Percentiles rank a stretch among this genome's conserved stretches.
Conservation (phyloP, 2,888 invertebrate genomes). For the Mechanitis messenoides region DNA sequence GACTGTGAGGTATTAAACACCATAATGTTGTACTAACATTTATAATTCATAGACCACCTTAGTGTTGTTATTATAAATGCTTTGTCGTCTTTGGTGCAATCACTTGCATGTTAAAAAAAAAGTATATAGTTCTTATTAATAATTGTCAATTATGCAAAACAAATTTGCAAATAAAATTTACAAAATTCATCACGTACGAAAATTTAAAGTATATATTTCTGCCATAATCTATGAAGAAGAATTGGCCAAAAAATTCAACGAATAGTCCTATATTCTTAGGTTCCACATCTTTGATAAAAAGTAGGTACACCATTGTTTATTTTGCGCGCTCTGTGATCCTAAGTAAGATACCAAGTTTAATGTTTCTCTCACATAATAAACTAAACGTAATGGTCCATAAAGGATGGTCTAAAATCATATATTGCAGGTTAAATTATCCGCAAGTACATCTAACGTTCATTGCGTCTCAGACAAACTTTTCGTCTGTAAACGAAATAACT, state of each 20-base stretch:
- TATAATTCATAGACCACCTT: slow-evolving; percentile 22
- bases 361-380: slow-evolving; percentile 26
- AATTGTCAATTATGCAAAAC: too few relatives aligned
- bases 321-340: background rate
- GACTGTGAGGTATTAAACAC: slow-evolving; percentile 30
- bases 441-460: slow-evolving; percentile 28
- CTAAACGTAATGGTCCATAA: slow-evolving; percentile 31
- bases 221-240: too few relatives aligned
- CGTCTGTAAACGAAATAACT: slow-evolving; percentile 44
- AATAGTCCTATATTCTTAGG: too few relatives aligned
- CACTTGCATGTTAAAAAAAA: too few relatives aligned
- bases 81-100: too few relatives aligned
- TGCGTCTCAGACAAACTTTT: slow-evolving; percentile 29
- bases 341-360: slow-evolving; percentile 13
- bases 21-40: slow-evolving; percentile 28
- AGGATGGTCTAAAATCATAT: slow-evolving; percentile 29
- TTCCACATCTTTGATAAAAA: too few relatives aligned
- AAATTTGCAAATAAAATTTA: too few relatives aligned
- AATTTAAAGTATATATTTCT: too few relatives aligned
- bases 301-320: background rate
- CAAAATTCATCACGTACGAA: too few relatives aligned
- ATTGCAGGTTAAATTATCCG: slow-evolving; percentile 33
- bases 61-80: too few relatives aligned
- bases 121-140: too few relatives aligned
- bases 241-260: too few relatives aligned